Conservation (phyloP, 2,113 vertebrate species). For the Pelvicachromis taeniatus region DNA sequence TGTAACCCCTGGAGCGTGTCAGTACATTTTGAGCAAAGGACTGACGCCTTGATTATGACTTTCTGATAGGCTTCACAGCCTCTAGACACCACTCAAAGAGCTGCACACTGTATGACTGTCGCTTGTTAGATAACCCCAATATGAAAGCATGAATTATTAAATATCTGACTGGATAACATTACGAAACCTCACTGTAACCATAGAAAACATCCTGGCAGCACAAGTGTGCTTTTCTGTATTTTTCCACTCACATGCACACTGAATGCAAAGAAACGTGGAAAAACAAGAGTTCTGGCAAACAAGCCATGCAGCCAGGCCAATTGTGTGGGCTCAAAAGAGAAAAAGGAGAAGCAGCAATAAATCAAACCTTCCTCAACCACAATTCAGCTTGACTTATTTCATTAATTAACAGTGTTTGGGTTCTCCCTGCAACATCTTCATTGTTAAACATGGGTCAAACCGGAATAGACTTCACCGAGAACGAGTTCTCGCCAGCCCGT, state of each 20-base stretch:
- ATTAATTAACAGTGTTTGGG: conserved; percentile 64
- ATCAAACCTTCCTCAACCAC: conserved; percentile 58
- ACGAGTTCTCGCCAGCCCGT: conserved; percentile 47
- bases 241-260: not conserved
- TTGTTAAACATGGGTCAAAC: conserved; percentile 49
- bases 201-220: not conserved
- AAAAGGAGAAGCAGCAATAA: conserved; percentile 25
- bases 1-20: not conserved
- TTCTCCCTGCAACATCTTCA: conserved; percentile 47
- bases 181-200: conserved; percentile 20
- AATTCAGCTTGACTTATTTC: conserved; percentile 63
- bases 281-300: conserved; percentile 1
- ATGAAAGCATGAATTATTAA: conserved; percentile 60
- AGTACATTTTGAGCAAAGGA: conserved; percentile 1
- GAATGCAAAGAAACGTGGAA: not conserved
- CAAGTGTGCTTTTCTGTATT: not conserved
- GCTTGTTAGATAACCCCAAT: conserved; percentile 54
- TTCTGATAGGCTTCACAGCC: conserved; percentile 38
- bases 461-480: conserved; percentile 24
- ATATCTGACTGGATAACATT: conserved; percentile 51
- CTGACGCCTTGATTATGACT: conserved; percentile 38
- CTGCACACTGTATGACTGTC: conserved; percentile 32
- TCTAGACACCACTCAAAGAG: conserved; percentile 40
- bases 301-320: not conserved
- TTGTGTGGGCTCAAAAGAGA: conserved; percentile 7